Evolutionary conservation across 2,113 vertebrate species (phyloP).

Genomic region (Chaetodon auriga): DNA sequence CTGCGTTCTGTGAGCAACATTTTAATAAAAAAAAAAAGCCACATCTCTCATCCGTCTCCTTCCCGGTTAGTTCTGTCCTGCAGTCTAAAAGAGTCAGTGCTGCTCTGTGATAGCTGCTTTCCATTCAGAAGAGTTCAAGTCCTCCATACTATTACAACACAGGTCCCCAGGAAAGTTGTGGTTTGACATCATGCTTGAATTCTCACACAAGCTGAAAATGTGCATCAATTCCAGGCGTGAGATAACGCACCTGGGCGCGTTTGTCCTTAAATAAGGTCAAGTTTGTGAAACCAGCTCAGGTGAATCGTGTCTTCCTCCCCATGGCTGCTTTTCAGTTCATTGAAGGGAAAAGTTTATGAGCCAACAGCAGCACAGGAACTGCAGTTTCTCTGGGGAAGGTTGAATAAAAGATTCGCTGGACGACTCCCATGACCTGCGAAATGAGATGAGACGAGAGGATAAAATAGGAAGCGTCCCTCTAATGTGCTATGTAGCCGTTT

Average conservation of each 20-base stretch:
- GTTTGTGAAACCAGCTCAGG: constrained; percentile 31
- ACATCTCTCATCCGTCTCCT: constrained; percentile 42
- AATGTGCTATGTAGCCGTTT: constrained; percentile 33
- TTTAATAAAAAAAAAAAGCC: constrained; percentile 60
- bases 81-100: constrained; percentile 52
- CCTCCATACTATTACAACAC: constrained; percentile 43
- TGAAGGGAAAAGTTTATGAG: constrained; percentile 14
- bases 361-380: constrained; percentile 13
- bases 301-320: neutral
- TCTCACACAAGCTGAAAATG: neutral
- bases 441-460: constrained; percentile 70
- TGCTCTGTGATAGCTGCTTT: constrained; percentile 43
- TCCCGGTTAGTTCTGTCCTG: constrained; percentile 55
- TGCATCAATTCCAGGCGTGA: neutral
- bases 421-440: constrained; percentile 37
- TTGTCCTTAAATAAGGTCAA: constrained; percentile 39
- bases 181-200: constrained; percentile 42
- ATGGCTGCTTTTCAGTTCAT: constrained; percentile 20
- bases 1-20: constrained; percentile 57
- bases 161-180: constrained; percentile 24
- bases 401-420: constrained; percentile 30
- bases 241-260: neutral
- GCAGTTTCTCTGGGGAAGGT: constrained; percentile 14
- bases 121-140: constrained; percentile 46
- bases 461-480: constrained; percentile 47